A percentile compares a stretch with the other conserved stretches of the same genome.
phyloP scores from a whole-genome alignment of 2,888 invertebrate genomes.

The Electrophaes corylata region DNA sequence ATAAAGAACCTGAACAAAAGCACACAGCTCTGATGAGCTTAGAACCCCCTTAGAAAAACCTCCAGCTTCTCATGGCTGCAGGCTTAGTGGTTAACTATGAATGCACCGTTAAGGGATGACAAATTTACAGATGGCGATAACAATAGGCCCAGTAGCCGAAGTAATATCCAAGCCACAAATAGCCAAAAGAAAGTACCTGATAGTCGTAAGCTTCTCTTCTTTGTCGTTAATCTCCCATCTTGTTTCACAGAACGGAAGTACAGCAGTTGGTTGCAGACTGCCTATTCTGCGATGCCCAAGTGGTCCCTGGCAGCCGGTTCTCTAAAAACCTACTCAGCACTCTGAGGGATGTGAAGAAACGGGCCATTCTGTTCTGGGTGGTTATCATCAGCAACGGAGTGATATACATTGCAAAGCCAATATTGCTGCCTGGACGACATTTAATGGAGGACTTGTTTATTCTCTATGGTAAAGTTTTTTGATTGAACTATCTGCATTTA shows the following conservation, averaged over 20 bases:
- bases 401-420: slow-evolving; percentile 49
- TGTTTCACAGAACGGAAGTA: slow-evolving; percentile 45
- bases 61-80: no score
- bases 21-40: no score
- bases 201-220: no score
- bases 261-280: slow-evolving; percentile 49
- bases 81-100: no score
- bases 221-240: background rate
- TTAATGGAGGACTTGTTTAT: slow-evolving; percentile 54
- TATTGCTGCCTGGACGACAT: slow-evolving; percentile 58
- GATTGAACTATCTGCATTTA: no score
- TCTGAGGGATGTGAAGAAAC: slow-evolving; percentile 54
- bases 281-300: slow-evolving; percentile 45
- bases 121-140: no score
- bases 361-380: slow-evolving; percentile 58
- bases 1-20: no score
- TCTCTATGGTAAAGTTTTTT: slow-evolving; percentile 52
- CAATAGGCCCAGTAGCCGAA: no score
- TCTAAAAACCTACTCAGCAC: slow-evolving; percentile 46
- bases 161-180: no score
- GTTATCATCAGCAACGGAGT: slow-evolving; percentile 54
- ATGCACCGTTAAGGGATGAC: no score
- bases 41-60: no score
- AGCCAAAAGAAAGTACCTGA: no score
- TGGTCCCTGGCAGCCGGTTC: slow-evolving; percentile 50